phyloP scores from a whole-genome alignment of 2,888 invertebrate species.

The Trissonchulus latispiculum region DNA sequence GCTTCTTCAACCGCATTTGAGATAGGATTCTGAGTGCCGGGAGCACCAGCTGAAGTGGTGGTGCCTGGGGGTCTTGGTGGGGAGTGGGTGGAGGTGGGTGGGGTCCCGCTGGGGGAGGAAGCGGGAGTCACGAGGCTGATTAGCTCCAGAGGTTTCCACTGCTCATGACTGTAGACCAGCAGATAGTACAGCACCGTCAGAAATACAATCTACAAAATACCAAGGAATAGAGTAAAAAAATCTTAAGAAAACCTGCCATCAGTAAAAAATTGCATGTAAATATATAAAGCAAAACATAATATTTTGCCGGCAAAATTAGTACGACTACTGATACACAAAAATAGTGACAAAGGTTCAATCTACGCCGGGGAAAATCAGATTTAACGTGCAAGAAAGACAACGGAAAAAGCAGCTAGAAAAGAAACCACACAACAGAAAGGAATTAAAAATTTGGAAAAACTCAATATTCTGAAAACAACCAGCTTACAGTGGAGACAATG shows the following conservation, averaged over 20 bases:
- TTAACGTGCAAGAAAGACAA: not conserved
- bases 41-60: conserved; percentile 27
- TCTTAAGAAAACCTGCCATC: too few species aligned
- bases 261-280: too few species aligned
- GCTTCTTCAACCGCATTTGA: conserved; percentile 49
- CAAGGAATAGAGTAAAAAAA: too few species aligned
- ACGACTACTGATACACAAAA: too few species aligned
- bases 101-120: not conserved
- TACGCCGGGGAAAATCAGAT: too few species aligned
- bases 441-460: conserved; percentile 12
- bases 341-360: not conserved
- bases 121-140: conserved; percentile 17
- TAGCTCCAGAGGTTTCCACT: conserved; percentile 85
- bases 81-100: too few species aligned
- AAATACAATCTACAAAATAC: conserved; percentile 80
- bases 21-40: not conserved
- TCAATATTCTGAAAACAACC: conserved; percentile 1
- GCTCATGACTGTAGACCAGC: conserved; percentile 67
- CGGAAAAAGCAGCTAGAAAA: conserved; percentile 13
- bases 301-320: too few species aligned
- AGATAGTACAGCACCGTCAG: conserved; percentile 92
- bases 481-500: conserved; percentile 35
- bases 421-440: not conserved
- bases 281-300: too few species aligned
- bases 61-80: too few species aligned